Percentiles rank a stretch among this genome's conserved stretches.
Conservation (phyloP, 92 coral and sea anemone genomes). For the Pocillopora grandis region DNA sequence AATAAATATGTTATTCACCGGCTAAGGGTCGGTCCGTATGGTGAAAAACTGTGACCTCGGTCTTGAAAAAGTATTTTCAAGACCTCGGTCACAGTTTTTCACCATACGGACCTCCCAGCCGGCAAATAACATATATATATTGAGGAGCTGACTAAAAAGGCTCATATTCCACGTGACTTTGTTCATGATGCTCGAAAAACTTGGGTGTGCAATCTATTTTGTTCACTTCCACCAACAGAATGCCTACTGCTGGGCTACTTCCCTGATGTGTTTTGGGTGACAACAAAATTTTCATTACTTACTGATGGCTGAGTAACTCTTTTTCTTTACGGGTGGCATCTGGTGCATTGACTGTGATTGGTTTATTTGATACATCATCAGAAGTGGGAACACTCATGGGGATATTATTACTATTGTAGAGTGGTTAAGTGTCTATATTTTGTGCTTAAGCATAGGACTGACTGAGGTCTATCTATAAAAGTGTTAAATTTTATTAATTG, state of each 20-base stretch:
- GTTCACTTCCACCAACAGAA: neutral
- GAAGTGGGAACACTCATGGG: constrained; percentile 68
- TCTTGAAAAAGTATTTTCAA: no score
- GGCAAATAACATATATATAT: no score
- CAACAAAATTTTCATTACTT: neutral
- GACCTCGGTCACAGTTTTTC: no score
- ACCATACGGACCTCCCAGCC: no score
- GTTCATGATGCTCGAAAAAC: constrained; percentile 91
- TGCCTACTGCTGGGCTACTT: no score
- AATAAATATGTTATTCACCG: no score
- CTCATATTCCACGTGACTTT: constrained; percentile 66
- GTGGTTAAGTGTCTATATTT: neutral
- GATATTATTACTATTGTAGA: constrained; percentile 8
- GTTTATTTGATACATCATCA: constrained; percentile 70
- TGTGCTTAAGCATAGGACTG: neutral
- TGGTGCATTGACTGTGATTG: constrained; percentile 88
- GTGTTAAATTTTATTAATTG: neutral
- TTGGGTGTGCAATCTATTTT: constrained; percentile 52
- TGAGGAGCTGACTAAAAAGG: constrained; percentile 63
- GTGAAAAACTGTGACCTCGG: no score
- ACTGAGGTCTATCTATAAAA: neutral
- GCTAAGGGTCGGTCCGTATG: no score
- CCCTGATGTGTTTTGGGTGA: neutral
- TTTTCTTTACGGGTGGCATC: constrained; percentile 66
- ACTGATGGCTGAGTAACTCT: neutral